A percentile compares a stretch with the other conserved stretches of the same genome.
Conservation (phyloP, 2,113 vertebrate genomes). For the Vulpes lagopus region DNA sequence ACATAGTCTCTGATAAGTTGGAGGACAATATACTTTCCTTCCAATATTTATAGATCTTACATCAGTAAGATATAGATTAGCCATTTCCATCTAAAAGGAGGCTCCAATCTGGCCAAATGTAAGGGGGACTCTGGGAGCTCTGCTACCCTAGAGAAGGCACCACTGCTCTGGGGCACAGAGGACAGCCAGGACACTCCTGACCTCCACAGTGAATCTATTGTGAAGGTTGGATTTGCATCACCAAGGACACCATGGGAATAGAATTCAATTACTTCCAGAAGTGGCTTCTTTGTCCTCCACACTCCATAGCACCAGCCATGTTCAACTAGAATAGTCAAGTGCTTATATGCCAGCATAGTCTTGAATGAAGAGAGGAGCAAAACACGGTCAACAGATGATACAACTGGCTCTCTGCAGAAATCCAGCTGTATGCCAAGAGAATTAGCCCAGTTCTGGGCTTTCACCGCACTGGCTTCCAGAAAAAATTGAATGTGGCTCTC, state of each 20-base stretch:
- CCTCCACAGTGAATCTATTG: neutral
- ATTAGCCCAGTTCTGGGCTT: neutral
- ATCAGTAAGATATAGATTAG: neutral
- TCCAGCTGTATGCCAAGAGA: neutral
- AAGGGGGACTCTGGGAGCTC: neutral
- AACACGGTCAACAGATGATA: neutral
- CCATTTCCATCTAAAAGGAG: neutral
- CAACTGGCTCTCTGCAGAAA: neutral
- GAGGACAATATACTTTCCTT: neutral
- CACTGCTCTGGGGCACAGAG: neutral
- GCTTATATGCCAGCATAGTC: neutral
- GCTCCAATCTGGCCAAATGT: neutral
- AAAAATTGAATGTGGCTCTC: neutral
- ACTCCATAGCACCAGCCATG: neutral
- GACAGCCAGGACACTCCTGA: neutral
- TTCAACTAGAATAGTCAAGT: neutral
- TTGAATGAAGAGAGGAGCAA: neutral
- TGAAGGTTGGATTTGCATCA: neutral
- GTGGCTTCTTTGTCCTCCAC: neutral
- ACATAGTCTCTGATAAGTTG: neutral
- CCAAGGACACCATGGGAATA: neutral
- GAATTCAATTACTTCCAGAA: conserved; percentile 33
- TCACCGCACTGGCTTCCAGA: neutral
- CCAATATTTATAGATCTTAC: neutral
- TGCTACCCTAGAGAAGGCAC: neutral